These are phyloP conservation scores for Circaetus cinerascens DNA, from an alignment of 2,113 vertebrate genomes.

Conservation along the genomic window DNA sequence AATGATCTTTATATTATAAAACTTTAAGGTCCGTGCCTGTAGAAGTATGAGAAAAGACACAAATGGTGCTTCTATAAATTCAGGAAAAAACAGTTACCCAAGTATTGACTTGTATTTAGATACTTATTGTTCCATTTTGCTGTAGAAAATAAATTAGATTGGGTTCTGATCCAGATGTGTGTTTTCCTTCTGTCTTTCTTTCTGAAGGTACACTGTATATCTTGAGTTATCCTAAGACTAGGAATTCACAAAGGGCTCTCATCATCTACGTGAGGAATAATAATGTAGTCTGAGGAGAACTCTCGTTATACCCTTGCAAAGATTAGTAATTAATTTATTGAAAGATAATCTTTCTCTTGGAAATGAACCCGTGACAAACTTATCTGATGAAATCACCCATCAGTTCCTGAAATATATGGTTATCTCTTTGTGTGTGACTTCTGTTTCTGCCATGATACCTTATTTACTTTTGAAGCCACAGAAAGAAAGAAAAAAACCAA, in stretches of 20 bases:
- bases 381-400: neutral
- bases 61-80: neutral
- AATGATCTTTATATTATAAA: neutral
- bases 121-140: neutral
- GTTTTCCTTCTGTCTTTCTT: neutral
- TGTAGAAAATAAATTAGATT: neutral
- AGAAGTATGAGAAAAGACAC: neutral
- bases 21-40: fast-evolving
- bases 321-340: neutral
- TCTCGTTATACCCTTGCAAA: neutral
- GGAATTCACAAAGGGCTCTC: neutral
- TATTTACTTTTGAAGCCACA: neutral
- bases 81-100: neutral
- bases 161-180: neutral
- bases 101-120: neutral
- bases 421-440: neutral
- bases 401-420: neutral
- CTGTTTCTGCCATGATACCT: neutral
- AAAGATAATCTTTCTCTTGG: neutral
- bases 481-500: neutral
- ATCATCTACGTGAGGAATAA: neutral
- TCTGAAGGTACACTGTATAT: neutral
- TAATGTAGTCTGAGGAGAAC: neutral
- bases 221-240: neutral
- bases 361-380: neutral